phyloP scores from a whole-genome alignment of 2,797 vertebrate genomes.

The Myripristis murdjan region DNA sequence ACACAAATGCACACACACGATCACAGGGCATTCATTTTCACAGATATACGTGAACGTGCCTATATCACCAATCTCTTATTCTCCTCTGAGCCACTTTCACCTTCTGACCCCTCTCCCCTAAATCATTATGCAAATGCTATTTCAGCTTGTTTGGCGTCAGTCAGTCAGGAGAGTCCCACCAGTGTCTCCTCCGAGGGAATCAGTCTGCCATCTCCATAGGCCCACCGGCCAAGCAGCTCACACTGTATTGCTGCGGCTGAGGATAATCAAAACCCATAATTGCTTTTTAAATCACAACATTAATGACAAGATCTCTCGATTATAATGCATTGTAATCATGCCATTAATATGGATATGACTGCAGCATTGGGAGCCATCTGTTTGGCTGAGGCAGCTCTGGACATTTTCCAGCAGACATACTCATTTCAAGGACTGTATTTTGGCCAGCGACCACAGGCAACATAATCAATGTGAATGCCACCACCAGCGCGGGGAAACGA shows the following conservation, averaged over 20 bases:
- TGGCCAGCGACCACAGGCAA: conserved; percentile 67
- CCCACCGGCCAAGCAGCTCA: conserved; percentile 60
- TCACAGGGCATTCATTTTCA: background rate
- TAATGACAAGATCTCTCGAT: conserved; percentile 85
- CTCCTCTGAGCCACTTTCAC: conserved; percentile 8
- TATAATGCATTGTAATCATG: conserved; percentile 84
- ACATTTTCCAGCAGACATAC: conserved; percentile 67
- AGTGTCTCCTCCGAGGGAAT: conserved; percentile 73
- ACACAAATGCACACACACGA: conserved; percentile 17
- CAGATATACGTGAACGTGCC: background rate
- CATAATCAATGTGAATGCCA: conserved; percentile 71
- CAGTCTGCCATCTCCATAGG: conserved; percentile 71
- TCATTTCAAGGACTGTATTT: conserved; percentile 78
- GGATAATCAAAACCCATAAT: conserved; percentile 86
- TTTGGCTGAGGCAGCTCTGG: conserved; percentile 67
- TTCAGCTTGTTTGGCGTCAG: conserved; percentile 79
- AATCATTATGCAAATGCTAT: conserved; percentile 72
- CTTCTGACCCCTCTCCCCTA: conserved; percentile 30
- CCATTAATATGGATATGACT: conserved; percentile 86
- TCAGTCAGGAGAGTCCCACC: conserved; percentile 74
- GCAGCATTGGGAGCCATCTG: conserved; percentile 83
- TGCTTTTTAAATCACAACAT: conserved; percentile 86
- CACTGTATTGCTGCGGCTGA: conserved; percentile 61
- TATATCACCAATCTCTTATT: conserved; percentile 25
- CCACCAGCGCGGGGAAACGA: conserved; percentile 56